Evolutionary conservation across 2,113 vertebrate genomes (phyloP).

Genomic region (Danionella cerebrum): DNA sequence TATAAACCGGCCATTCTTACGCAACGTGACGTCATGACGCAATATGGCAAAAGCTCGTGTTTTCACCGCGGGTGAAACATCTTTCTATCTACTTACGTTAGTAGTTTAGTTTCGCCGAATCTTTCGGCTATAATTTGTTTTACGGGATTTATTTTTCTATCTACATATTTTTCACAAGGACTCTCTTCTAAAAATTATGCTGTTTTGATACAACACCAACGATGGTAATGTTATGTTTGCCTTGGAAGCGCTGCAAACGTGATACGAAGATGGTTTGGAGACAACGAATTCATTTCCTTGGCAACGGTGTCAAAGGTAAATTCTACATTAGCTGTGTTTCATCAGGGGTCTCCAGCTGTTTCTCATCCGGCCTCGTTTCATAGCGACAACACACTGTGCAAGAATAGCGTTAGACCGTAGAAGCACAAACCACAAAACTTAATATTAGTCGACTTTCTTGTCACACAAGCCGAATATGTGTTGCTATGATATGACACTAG

Average conservation of each 20-base stretch:
- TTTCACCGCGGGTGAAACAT: background rate
- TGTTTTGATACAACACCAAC: background rate
- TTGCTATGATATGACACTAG: too few species aligned
- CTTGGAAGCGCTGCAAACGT: background rate
- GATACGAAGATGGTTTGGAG: background rate
- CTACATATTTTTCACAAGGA: background rate
- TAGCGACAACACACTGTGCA: background rate
- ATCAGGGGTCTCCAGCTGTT: background rate
- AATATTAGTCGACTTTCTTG: too few species aligned
- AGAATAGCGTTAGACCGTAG: too few species aligned
- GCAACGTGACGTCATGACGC: background rate
- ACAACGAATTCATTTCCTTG: background rate
- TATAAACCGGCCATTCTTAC: background rate
- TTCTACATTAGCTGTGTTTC: background rate
- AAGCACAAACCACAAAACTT: too few species aligned
- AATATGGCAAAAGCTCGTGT: background rate
- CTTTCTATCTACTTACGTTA: background rate
- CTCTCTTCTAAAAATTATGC: background rate
- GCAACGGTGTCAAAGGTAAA: background rate
- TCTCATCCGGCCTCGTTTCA: background rate
- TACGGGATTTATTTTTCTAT: background rate
- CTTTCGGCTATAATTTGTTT: background rate
- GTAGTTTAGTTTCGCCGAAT: background rate
- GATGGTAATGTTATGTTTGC: background rate
- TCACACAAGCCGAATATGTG: too few species aligned